Base-by-base conservation (phyloP, 2,888 invertebrate species). In the Nesidiocoris tenuis region DNA sequence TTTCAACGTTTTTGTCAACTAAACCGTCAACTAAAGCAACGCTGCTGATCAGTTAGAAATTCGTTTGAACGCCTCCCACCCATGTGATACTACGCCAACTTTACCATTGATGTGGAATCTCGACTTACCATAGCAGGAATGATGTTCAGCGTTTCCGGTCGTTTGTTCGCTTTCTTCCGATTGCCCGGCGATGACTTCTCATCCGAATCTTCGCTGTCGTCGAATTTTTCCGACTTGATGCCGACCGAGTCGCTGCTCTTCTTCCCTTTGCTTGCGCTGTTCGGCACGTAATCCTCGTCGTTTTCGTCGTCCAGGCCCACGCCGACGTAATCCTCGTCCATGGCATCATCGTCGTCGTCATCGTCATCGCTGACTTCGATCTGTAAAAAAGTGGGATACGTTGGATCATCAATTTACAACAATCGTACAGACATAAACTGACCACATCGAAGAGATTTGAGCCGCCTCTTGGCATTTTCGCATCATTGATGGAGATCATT, bases 261-360 rank as follows among this genome's bases (percentile, higher is more conserved):
- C 2, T 54, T 71, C 7, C 39, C 19, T 61, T 61, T 64, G 21
- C 55, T 70, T 3, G 61, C 61, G 3, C 57, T 64, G 54, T 24
- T 25, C 9, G 76, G 76, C 23, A 76, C 24, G 71, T 57, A 78
- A 23, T 81, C 80, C 7, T 79, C 78, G n/a, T 76, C 76, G n/a
- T 61, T 64, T 65, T 76, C 76, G 79, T 80, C 79, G 63, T 82
- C 81, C 59, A 76, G 55, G 21, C 75, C 76, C 1, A 77, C 76
- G 1, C 76, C 77, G 12, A 59, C 64, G 18, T 68, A 65, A 39
- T 74, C 76, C 9, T 79, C 79, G 71, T 79, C 78, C 1, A 75
- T 76, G 16, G 64, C 64, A 39, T 78, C 57, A 21, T 83, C 83
- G 21, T 83, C 83, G 12, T 82, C 82, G 12, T 82, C 82, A 21